Base-by-base conservation (phyloP, 1,140 invertebrate genomes). In the Drosophila simulans region DNA sequence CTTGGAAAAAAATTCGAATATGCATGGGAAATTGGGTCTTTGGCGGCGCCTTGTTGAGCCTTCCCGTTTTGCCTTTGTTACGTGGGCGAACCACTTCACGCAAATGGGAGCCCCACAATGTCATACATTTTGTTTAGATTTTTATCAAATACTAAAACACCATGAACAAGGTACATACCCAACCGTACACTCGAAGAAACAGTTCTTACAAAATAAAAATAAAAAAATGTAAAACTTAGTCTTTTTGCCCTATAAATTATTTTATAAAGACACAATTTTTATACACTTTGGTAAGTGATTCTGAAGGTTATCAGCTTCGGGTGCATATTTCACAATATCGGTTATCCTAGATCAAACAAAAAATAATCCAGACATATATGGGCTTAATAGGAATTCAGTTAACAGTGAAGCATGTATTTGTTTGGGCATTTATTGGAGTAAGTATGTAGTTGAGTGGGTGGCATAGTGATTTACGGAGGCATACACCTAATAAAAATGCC, bases 61-160 rank as follows among this genome's bases (percentile, higher is more conserved):
- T 39, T 62, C 25, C 43, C 15, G 35, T 63, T 48, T 48, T 12
- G 58, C 27, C 31, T 62, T 69, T 68, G 62, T 56, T 68, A 43
- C 20, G 66, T 68, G 66, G 71, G 71, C 71, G 68, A 63, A 57
- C 68, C 68, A 63, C 51, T 43, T 68, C 15, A 46, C 27, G 59
- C 34, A 73, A 46, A 34, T 59, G 55, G 73, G 27, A 70, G 53
- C 57, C 39, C 72, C 69, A 82, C 79, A 88, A 88, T 86, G 83
- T 69, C 83, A 62, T 86, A 86, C 83, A 88, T 88, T 86, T 86
- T 88, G 83, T 77, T 88, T 72, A 88, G 83, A 86, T 86, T 86
- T 62, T 82, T 86, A 86, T 86, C 83, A 86, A 86, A 88, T 65
- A 69, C 83, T 79, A 83, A 86, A 86, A 82, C 69, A 68, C 76